Evolutionary conservation across 2,113 vertebrate genomes (phyloP).

Genomic region (Chlamydotis undulata): DNA sequence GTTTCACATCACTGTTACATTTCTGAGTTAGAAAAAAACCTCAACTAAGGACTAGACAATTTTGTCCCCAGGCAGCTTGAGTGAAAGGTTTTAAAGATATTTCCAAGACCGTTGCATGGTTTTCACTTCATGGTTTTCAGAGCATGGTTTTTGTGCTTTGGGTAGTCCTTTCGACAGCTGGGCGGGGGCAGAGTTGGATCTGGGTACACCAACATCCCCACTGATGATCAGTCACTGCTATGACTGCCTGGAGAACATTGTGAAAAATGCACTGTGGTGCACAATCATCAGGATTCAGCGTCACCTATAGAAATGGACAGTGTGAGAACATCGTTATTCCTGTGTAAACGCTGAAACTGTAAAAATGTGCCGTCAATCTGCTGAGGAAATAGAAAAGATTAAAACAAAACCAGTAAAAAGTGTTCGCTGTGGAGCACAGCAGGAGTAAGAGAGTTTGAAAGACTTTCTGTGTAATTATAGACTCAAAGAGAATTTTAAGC

Average conservation of each 20-base stretch:
- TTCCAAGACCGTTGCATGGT: fast-evolving
- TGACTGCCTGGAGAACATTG: neutral
- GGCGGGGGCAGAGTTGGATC: neutral
- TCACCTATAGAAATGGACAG: neutral
- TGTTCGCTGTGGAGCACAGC: neutral
- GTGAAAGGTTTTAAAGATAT: neutral
- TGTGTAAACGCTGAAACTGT: neutral
- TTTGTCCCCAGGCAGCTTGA: neutral
- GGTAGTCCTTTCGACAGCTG: neutral
- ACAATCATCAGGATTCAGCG: neutral
- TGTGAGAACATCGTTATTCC: neutral
- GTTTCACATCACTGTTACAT: neutral
- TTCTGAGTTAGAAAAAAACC: neutral
- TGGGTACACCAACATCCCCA: neutral
- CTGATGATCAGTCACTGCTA: neutral
- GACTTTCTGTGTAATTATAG: neutral
- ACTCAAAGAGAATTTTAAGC: slow-evolving; percentile 28
- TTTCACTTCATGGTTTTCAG: neutral
- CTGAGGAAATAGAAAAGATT: neutral
- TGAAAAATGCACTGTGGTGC: neutral
- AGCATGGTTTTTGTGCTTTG: neutral
- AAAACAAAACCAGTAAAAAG: neutral
- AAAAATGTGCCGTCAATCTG: neutral
- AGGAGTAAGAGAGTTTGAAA: neutral
- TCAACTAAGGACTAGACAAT: neutral